A percentile compares a stretch with the other conserved stretches of the same genome.
Conservation (phyloP, 2,888 invertebrate species). For the Hemicrepidius hirtus region DNA sequence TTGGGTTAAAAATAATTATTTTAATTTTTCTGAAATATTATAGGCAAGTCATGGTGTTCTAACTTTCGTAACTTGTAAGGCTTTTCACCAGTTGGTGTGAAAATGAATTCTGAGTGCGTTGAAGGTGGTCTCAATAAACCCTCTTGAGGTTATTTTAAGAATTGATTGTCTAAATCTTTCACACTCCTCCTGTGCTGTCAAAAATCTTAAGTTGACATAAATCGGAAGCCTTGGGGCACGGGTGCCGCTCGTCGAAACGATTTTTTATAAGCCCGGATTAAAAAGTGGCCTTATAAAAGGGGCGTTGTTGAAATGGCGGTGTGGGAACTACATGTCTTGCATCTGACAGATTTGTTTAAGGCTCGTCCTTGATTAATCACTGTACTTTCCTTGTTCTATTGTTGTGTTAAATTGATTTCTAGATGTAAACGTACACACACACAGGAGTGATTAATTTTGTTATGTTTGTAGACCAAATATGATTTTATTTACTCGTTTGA, state of each 20-base stretch:
- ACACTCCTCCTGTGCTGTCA: constrained; percentile 14
- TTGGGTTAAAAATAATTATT: too few relatives aligned
- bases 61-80: too few relatives aligned
- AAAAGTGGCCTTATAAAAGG: constrained; percentile 48
- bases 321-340: constrained; percentile 65
- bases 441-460: constrained; percentile 43
- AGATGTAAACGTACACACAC: constrained; percentile 45
- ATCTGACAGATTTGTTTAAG: constrained; percentile 64
- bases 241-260: constrained; percentile 28
- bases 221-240: constrained; percentile 33
- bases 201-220: constrained; percentile 41
- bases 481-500: constrained; percentile 40
- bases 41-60: too few relatives aligned
- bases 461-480: constrained; percentile 39
- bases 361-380: constrained; percentile 51
- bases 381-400: constrained; percentile 48
- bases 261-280: constrained; percentile 42
- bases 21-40: too few relatives aligned
- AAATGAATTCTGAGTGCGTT: too few relatives aligned
- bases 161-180: constrained; percentile 25
- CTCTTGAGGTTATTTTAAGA: constrained; percentile 12
- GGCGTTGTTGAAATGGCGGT: constrained; percentile 58
- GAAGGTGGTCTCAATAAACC: too few relatives aligned
- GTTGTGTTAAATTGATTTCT: constrained; percentile 51
- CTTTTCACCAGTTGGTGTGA: too few relatives aligned